phyloP scores from a whole-genome alignment of 2,113 vertebrate genomes.

The Ovibos moschatus region DNA sequence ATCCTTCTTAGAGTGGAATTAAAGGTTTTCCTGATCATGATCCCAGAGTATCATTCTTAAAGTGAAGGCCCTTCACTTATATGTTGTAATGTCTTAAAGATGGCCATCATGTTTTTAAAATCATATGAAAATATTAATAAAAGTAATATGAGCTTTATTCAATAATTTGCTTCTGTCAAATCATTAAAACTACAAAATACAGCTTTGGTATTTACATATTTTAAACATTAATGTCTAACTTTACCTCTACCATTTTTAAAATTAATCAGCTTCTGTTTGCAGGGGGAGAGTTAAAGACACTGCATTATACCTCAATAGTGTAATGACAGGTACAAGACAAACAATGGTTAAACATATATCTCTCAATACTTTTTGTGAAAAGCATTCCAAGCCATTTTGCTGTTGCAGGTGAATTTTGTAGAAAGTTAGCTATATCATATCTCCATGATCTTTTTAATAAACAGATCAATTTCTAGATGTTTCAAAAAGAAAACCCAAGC shows the following conservation, averaged over 20 bases:
- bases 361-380: not conserved
- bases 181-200: not conserved
- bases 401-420: not conserved
- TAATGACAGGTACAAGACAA: slow-evolving; percentile 1
- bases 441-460: not conserved
- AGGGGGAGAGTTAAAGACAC: slow-evolving; percentile 27
- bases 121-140: not conserved
- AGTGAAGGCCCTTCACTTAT: not conserved
- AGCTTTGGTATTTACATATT: not conserved
- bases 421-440: not conserved
- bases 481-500: slow-evolving; percentile 5
- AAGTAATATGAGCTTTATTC: not conserved
- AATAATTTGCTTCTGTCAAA: not conserved
- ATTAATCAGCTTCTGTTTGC: slow-evolving; percentile 55
- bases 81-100: not conserved
- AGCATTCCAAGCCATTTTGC: not conserved
- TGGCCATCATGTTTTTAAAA: not conserved
- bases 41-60: not conserved
- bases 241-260: slow-evolving; percentile 41
- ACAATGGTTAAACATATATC: not conserved
- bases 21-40: not conserved
- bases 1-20: not conserved
- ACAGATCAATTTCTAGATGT: not conserved
- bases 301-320: slow-evolving; percentile 44
- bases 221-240: slow-evolving; percentile 48